A percentile compares a stretch with the other conserved stretches of the same genome.
These are phyloP conservation scores for Diacarnus erythraeanus DNA, from an alignment of 37 sponge, comb jelly and placozoan species.

Conservation along the genomic window DNA sequence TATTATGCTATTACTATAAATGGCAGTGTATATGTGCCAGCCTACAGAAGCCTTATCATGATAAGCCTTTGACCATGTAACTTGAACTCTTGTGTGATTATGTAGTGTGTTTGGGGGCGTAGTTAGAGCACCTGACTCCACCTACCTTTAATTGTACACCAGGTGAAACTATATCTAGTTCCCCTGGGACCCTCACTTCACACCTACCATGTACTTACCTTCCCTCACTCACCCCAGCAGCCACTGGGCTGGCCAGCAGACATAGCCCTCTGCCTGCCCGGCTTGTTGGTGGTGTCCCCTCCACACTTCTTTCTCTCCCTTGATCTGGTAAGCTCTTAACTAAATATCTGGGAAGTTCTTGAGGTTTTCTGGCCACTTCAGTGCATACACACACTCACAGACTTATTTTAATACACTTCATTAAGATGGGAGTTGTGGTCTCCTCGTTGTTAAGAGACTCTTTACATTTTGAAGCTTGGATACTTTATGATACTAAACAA, in stretches of 20 bases:
- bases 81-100: too few relatives aligned
- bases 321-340: constrained; percentile 3
- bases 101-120: too few relatives aligned
- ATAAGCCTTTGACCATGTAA: too few relatives aligned
- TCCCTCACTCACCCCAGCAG: constrained; percentile 1
- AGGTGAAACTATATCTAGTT: too few relatives aligned
- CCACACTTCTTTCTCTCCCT: neutral
- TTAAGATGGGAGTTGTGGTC: neutral
- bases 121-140: too few relatives aligned
- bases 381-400: constrained; percentile 17
- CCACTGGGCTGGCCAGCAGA: constrained; percentile 17
- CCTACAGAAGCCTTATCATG: too few relatives aligned
- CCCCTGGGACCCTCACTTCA: neutral
- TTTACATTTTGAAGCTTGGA: too few relatives aligned
- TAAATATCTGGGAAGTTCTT: neutral
- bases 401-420: neutral
- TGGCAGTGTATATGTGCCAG: too few relatives aligned
- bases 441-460: too few relatives aligned
- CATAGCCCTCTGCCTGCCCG: constrained; percentile 10
- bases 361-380: neutral
- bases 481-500: too few relatives aligned
- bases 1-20: too few relatives aligned
- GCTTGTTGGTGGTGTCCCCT: neutral
- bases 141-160: too few relatives aligned
- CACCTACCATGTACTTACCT: constrained; percentile 5